Conservation (phyloP, 2,113 vertebrate species). For the Numenius arquata region DNA sequence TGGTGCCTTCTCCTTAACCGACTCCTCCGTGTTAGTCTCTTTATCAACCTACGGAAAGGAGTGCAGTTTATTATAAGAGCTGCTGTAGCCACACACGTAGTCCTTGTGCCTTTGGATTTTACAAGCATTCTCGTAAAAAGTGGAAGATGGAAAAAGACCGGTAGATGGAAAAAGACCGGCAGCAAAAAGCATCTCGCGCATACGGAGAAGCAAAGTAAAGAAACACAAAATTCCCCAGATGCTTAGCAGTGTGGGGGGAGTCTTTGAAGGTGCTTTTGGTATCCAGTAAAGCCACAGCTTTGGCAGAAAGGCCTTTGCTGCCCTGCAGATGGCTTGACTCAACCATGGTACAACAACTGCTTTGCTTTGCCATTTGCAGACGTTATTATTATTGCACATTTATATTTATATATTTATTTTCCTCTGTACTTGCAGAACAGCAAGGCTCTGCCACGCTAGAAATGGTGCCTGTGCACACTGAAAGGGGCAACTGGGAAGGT, state of each 20-base stretch:
- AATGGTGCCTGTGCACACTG: background rate
- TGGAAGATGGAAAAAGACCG: too few species aligned
- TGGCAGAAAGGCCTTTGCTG: background rate
- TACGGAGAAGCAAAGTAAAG: background rate
- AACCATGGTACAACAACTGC: background rate
- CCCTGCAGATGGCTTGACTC: background rate
- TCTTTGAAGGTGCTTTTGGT: background rate
- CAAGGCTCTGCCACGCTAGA: background rate
- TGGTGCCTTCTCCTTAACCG: background rate
- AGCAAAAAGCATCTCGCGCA: background rate
- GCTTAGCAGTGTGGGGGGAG: background rate
- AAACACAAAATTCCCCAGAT: background rate
- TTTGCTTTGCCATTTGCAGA: background rate
- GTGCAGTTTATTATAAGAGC: background rate
- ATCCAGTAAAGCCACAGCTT: background rate
- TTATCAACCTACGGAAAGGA: constrained; percentile 79
- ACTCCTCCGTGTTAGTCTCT: constrained; percentile 82
- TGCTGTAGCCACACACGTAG: background rate
- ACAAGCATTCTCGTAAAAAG: background rate
- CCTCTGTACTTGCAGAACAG: background rate
- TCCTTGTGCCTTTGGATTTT: background rate
- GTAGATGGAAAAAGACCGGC: background rate
- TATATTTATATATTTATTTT: background rate
- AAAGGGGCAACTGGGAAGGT: background rate
- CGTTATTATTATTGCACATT: background rate